Percentiles rank a stretch among this genome's conserved stretches.
phyloP scores from a whole-genome alignment of 2,888 invertebrate species.

The Rotaria sp. region DNA sequence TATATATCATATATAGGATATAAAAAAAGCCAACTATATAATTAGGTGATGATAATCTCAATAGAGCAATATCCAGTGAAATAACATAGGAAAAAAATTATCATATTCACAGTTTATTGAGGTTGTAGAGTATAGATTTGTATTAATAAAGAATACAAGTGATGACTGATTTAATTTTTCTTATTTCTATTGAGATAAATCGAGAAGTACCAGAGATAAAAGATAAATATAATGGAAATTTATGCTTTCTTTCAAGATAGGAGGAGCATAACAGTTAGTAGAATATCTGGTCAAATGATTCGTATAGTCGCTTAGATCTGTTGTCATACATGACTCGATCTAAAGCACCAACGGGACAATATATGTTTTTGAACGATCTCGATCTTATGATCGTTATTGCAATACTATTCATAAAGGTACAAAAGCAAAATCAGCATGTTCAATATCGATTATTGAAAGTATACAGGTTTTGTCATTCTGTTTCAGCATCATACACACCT shows the following conservation, averaged over 20 bases:
- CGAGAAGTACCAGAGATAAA: too few species aligned
- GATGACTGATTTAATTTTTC: too few species aligned
- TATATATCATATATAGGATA: not conserved
- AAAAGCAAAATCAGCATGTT: too few species aligned
- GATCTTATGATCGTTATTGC: conserved; percentile 5
- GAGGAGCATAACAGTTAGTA: not conserved
- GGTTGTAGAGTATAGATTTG: not conserved
- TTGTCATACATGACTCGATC: not conserved
- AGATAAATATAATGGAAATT: too few species aligned
- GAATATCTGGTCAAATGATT: not conserved
- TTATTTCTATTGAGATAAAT: not conserved
- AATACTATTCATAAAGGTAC: conserved; percentile 21
- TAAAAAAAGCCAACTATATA: not conserved
- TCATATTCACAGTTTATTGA: not conserved
- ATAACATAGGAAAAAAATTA: not conserved
- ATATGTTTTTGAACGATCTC: not conserved
- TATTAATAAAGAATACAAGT: not conserved
- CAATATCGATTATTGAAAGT: too few species aligned
- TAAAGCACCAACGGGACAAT: not conserved
- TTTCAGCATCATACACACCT: not conserved
- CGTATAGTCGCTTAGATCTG: not conserved
- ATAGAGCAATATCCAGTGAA: not conserved
- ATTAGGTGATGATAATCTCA: not conserved
- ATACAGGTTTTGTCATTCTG: not conserved
- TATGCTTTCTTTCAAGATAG: not conserved